phyloP scores from a whole-genome alignment of 2,113 vertebrate genomes.

The Columbina picui region DNA sequence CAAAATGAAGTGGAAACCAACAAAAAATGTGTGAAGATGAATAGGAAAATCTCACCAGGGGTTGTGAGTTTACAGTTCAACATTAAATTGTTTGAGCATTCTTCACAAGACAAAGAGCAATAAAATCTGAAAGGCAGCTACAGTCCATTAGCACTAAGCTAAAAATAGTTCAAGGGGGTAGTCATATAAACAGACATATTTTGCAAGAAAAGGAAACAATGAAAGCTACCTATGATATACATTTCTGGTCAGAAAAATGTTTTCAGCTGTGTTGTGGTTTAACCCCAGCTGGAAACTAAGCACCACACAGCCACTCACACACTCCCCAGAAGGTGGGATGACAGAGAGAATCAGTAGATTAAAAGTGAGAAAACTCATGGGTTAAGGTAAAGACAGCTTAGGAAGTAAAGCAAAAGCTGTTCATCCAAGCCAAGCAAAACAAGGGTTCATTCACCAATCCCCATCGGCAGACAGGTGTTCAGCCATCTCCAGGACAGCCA shows the following conservation, averaged over 20 bases:
- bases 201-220: background rate
- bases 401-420: too few species aligned
- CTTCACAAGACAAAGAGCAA: background rate
- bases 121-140: background rate
- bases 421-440: too few species aligned
- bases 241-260: background rate
- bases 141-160: background rate
- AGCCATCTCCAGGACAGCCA: too few species aligned
- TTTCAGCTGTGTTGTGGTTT: background rate
- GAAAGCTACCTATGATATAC: background rate
- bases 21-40: background rate
- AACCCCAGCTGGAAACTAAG: too few species aligned
- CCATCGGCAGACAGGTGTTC: too few species aligned
- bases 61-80: background rate
- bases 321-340: too few species aligned
- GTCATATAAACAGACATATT: background rate
- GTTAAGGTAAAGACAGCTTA: too few species aligned
- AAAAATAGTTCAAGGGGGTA: background rate
- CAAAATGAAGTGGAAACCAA: background rate
- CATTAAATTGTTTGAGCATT: background rate
- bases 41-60: background rate
- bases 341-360: too few species aligned
- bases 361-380: too few species aligned
- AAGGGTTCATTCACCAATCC: too few species aligned
- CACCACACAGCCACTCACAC: too few species aligned